Evolutionary conservation across 1,140 invertebrate species (phyloP), one percentile per base, ranked within the genome.

Genomic region (Gryllus bimaculatus): DNA sequence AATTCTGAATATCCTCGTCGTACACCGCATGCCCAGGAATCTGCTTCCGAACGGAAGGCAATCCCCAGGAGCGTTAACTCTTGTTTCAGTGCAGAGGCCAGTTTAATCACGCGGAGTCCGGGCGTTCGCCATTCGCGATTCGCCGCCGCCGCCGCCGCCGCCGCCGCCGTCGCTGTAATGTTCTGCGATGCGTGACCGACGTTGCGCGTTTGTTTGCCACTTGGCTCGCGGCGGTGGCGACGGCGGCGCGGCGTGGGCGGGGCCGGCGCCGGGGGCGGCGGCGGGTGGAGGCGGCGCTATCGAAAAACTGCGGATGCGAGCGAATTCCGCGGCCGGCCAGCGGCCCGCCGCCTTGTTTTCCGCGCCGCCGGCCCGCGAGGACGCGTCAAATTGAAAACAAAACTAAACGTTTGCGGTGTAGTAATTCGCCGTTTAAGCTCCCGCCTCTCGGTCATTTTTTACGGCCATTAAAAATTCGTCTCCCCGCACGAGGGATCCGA

Each of bases 331-430:
- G 54, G 54, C 54, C 2, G 10, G 54, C 54, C 2, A 39, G 54
- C 54, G 54, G 54, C 54, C 54, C 18, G 18, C 49, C 15, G 49
- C 54, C 54, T 66, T 66, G 54, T 66, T 66, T 66, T 66, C 54
- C 54, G 54, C 54, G 54, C 54, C 54, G 18, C 2, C 18, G 18
- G 18, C 10, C 7, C 54, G 54, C 54, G 54, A 66, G 54, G 54
- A 66, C 54, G 54, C 54, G 54, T 66, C 54, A 66, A 66, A 66
- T 66, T 66, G 54, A 66, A 66, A 66, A 66, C 54, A 66, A 66
- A 66, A 66, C 54, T 66, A 66, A 66, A 66, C 54, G 54, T 66
- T 66, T 66, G 54, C 54, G 54, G 54, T 66, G 54, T 10, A 66
- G 54, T 66, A 66, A 66, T 66, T 66, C 54, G 54, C 10, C 54